Base-by-base conservation (phyloP, 2,888 invertebrate genomes). In the Spilosoma lubricipeda region DNA sequence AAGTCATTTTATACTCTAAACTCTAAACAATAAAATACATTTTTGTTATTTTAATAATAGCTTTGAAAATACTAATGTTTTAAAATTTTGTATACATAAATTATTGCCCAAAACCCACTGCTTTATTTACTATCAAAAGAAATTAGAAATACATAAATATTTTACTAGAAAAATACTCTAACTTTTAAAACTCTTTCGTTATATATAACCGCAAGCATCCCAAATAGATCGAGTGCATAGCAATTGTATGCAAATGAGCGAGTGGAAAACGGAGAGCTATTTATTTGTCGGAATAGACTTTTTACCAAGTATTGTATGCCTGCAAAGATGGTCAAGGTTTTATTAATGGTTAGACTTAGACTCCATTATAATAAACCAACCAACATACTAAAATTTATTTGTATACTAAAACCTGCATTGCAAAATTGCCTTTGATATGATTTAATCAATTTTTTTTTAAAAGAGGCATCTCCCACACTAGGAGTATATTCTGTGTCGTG, bases 41-140 rank as follows among this genome's bases (percentile, higher is more conserved):
- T 30, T 30, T 15, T 2, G n/a, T 30, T 18, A 63, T 63, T 63
- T 63, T 63, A 63, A 18, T 63, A n/a, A 63, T 30, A 63, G 30
- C 63, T 18, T 63, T 63, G 30, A 30, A 30, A 63, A 30, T 30
- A 30, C 20, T 67, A 20, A 45, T 45, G 23, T 45, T 67, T 42
- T 20, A 45, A 9, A 56, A n/a, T 68, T 69, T 52, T 20, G 13
- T 13, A 59, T 27, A 27, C 13, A 56, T 69, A 69, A 39, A 56
- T 27, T 27, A 69, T 70, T 56, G 18, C 45, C 45, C 39, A 70
- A 70, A 59, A 56, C 56, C 9, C 39, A 70, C 59, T 70, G 56
- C 39, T 39, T 70, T 36, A 36, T 9, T 69, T 39, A n/a, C 1
- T 18, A 18, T 36, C n/a, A 5, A 30, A 18, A 30, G n/a, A 56